Base-by-base conservation (phyloP, 2,888 invertebrate species). In the Drosophila colorata region DNA sequence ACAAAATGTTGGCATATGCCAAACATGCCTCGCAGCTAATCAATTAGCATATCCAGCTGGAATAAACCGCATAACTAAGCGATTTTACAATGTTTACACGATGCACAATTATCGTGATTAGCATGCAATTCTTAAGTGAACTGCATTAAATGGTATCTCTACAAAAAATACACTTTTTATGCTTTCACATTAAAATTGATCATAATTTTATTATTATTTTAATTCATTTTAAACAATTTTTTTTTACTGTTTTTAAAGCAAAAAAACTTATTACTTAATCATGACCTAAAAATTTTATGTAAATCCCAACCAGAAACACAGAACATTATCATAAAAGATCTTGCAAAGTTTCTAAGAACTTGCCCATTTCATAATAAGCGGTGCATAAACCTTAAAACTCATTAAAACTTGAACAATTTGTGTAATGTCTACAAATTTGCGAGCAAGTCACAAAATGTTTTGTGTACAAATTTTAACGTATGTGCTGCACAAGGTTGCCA, bases 341-440 rank as follows among this genome's bases (percentile, higher is more conserved):
- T 14, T 14, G 6, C 0, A 40, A 25, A 41, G 9, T 35, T 11
- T 8, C 6, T 33, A 23, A 35, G 31, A 31, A 16, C 25, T 18
- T 61, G 8, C 2, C 9, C 31, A 4, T 11, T 44, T 47, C 28
- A 28, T 23, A 38, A 25, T 20, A 46, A 52, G 14, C n/a, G 14
- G 9, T 28, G 7, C 14, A 43, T 33, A 20, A 49, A 51, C 35
- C n/a, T 37, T 20, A 11, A 13, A 61, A 53, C 44, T 53, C 46
- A 63, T 63, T 41, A 43, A 60, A 67, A 60, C 25, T 57, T 51
- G 16, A 28, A 35, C 37, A 37, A 28, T 55, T 64, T 43, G 41
- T 55, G 51, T 51, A 66, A 78, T 74, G 66, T 73, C 56, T 37
- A 78, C 65, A 74, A 78, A 78, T 70, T 75, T 58, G 44, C 57